Evolutionary conservation across 2,797 vertebrate species (phyloP).

Genomic region (Anolis apletophallus): DNA sequence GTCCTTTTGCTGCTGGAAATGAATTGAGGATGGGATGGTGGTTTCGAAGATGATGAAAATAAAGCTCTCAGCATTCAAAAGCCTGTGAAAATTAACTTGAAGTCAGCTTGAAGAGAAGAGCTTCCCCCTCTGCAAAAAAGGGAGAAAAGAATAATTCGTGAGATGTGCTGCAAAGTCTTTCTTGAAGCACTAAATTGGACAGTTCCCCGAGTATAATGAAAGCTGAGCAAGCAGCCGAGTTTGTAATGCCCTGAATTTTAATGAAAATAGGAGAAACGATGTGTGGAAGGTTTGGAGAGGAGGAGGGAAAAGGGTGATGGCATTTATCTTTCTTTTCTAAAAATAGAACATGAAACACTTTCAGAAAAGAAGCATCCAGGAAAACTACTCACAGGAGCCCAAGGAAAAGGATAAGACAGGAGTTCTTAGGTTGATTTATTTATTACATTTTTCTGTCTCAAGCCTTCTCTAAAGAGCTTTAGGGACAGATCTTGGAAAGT

Average conservation of each 20-base stretch:
- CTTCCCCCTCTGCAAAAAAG: conserved; percentile 12
- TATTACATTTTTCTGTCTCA: neutral
- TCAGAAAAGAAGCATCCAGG: neutral
- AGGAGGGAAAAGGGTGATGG: neutral
- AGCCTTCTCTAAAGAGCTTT: neutral
- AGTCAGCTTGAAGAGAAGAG: conserved; percentile 18
- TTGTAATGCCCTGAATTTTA: conserved; percentile 26
- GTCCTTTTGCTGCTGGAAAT: conserved; percentile 22
- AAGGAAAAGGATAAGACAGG: neutral
- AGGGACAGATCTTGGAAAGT: neutral
- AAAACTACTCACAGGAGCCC: neutral
- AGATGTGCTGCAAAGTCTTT: conserved; percentile 27
- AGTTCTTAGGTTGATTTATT: neutral
- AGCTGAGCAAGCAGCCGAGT: conserved; percentile 13
- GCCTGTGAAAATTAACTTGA: conserved; percentile 47
- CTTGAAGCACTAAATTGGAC: conserved; percentile 33
- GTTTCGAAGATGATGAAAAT: conserved; percentile 21
- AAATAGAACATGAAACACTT: conserved; percentile 22
- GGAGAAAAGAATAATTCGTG: conserved; percentile 7
- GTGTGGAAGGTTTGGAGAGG: neutral
- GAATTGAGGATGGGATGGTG: neutral
- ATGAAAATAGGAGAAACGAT: conserved; percentile 4
- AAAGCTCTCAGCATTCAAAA: conserved; percentile 16
- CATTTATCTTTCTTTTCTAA: neutral
- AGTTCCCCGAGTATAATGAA: conserved; percentile 41